Base-by-base conservation (phyloP, 2,113 vertebrate species). In the Paratilapia polleni region DNA sequence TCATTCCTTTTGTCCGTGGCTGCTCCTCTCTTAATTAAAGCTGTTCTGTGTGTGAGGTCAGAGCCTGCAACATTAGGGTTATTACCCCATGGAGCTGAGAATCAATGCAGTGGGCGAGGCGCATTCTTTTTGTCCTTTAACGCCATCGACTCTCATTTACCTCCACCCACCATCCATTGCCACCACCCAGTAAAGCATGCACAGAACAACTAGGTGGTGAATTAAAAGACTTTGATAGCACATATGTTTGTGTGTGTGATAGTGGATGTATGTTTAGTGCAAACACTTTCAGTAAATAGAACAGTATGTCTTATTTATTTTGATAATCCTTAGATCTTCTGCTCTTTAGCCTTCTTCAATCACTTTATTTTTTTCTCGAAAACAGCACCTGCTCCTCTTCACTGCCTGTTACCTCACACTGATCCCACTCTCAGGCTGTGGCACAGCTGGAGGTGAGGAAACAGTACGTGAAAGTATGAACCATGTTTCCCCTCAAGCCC, bases 121-220 rank as follows among this genome's bases (percentile, higher is more conserved):
- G 86, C 85, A 89, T 95, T 94, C 91, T 93, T 86, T 85, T 87
- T 88, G 91, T 91, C 84, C 88, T 82, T 91, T 81, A 75, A 74
- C 77, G 78, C 84, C 92, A 96, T 95, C 80, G 94, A 96, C 96
- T 96, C 94, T 96, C 93, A 89, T 95, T 96, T 95, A 93, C 83
- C 91, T 85, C 87, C 88, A 91, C 43, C 70, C 82, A 36, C 80
- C 88, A 78, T 92, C 90, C 90, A 28, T 75, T 28, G 70, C 43
- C 63, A 26, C 75, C 5, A 6, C 66, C 75, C 58, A 20, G 70
- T 92, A 89, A 77, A 76, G 70, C 2, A 7, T 60, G 58, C 11
- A 22, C 31, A 24, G 17, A 60, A 66, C 1, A 3, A 56, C 26
- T n/a, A 31, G n/a, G 47, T n/a, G 24, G 26, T 14, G 57, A 59